Percentiles rank a stretch among this genome's conserved stretches.
phyloP scores from a whole-genome alignment of 2,888 invertebrate genomes.

The Chymomyza procnemis region DNA sequence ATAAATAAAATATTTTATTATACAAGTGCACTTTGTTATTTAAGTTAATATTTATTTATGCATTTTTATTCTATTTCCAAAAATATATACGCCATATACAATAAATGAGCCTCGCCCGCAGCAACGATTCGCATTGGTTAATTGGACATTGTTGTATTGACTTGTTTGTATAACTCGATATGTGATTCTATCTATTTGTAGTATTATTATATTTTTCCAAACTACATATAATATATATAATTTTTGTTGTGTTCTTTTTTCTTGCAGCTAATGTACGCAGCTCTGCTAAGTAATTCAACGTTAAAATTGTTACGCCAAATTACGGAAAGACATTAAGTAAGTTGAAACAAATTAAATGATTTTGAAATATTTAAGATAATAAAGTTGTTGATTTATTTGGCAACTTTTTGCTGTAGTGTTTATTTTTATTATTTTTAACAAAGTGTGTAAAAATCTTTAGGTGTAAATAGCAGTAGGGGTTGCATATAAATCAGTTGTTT shows the following conservation, averaged over 20 bases:
- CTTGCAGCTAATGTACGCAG: not conserved
- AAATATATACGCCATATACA: not conserved
- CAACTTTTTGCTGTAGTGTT: not conserved
- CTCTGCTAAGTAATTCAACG: not conserved
- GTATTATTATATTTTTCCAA: not conserved
- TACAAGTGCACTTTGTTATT: not conserved
- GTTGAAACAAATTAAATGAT: not conserved
- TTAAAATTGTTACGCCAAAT: not conserved
- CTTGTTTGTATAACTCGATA: not conserved
- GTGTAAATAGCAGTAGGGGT: not conserved
- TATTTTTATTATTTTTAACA: not conserved
- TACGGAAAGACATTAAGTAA: not conserved
- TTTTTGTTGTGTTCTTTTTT: not conserved
- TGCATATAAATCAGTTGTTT: not conserved
- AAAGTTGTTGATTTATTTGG: not conserved
- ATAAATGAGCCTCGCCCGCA: not conserved
- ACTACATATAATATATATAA: not conserved
- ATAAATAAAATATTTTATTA: not conserved
- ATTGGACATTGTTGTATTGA: not conserved
- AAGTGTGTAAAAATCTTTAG: too few species aligned
- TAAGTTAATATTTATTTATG: slow-evolving; percentile 1
- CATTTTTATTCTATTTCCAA: not conserved
- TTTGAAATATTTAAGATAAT: not conserved
- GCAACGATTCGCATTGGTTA: not conserved
- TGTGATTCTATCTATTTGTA: not conserved